These are phyloP conservation scores for Eidolon helvum DNA, from an alignment of 2,113 vertebrate genomes.

Conservation along the genomic window DNA sequence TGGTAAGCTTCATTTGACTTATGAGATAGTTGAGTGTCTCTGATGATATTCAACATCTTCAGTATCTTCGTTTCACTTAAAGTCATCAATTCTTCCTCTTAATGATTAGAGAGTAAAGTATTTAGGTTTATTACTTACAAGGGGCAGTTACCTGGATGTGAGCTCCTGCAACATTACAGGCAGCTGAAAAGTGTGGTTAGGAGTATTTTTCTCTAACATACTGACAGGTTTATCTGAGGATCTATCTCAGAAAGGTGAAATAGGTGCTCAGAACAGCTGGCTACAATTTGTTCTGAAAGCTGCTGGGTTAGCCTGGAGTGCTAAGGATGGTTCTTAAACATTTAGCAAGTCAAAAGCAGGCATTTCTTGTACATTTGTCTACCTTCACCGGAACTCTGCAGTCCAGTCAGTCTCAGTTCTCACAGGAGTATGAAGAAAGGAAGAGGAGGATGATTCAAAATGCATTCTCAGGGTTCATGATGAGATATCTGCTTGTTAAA, in stretches of 20 bases:
- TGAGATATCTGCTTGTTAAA: neutral
- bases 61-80: neutral
- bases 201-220: neutral
- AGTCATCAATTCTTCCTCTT: neutral
- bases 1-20: neutral
- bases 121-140: neutral
- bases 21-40: neutral
- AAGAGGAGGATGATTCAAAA: neutral
- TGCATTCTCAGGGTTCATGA: neutral
- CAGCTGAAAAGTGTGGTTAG: neutral
- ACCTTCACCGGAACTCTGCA: neutral
- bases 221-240: neutral
- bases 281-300: neutral
- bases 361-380: neutral
- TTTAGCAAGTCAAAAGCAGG: neutral
- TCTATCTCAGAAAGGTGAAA: neutral
- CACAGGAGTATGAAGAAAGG: neutral
- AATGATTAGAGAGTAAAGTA: neutral
- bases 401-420: neutral
- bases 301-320: neutral
- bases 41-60: neutral
- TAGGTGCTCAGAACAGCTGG: neutral
- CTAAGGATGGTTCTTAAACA: neutral
- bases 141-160: neutral
- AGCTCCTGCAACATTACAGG: neutral